Base-by-base conservation (phyloP, 2,113 vertebrate genomes). In the Spilogale gracilis region DNA sequence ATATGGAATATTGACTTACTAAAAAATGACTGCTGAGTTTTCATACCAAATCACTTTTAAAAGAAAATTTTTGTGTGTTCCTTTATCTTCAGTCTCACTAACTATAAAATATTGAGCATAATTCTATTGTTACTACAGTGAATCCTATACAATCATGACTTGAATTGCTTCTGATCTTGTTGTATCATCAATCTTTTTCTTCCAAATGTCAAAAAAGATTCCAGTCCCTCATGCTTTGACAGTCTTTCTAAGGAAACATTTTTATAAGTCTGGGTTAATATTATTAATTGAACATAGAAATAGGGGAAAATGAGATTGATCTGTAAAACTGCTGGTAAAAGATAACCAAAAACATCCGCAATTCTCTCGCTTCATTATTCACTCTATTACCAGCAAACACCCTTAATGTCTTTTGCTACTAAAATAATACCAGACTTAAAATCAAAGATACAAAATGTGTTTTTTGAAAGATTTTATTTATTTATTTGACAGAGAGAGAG, bases 101-200 rank as follows among this genome's bases (percentile, higher is more conserved):
- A 88, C 3, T 92, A 4, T 48, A 52, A 30, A 74, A 63, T 83
- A 95, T 12, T 38, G 95, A 95, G 45, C 48, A 81, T 71, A 78
- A 71, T 0, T 89, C 61, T 61, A 38, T 23, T 89, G 60, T 69
- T 91, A 89, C 58, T 89, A 25, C 0, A 82, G 9, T 78, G n/a
- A 92, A 76, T 89, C 71, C 82, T 91, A 8, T 95, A 88, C 82
- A 83, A 93, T 8, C 11, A 3, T 60, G 61, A 71, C 87, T 97
- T 91, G 6, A 96, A 71, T 83, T 94, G 30, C 74, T 95, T 95
- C 58, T 89, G 18, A 56, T 93, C 91, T 32, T 93, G 17, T 48
- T 93, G 95, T 71, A 76, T 94, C 14, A 89, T 48, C 21, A 65
- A 38, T 21, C 27, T 90, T 93, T 82, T 84, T 61, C 83, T 91